A percentile compares a stretch with the other conserved stretches of the same genome.
These are phyloP conservation scores for Drosophila quadrilineata DNA, from an alignment of 1,140 invertebrate genomes.

Conservation along the genomic window DNA sequence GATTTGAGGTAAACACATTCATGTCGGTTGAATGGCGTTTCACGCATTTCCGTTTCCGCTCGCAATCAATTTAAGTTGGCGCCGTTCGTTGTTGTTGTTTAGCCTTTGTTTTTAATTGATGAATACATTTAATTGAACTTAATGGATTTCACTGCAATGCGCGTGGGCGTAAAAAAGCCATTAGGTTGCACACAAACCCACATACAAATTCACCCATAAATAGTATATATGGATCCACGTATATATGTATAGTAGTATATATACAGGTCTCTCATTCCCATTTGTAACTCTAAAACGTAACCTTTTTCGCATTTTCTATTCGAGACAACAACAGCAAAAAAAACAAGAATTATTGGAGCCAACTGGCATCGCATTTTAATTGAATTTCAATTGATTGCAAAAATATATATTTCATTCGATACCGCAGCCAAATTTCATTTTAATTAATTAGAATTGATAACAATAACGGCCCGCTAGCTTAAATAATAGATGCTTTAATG, in stretches of 20 bases:
- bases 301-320: constrained; percentile 20
- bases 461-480: constrained; percentile 51
- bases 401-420: constrained; percentile 64
- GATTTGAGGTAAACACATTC: background rate
- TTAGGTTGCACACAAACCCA: constrained; percentile 24
- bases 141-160: constrained; percentile 63
- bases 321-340: background rate
- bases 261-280: constrained; percentile 4
- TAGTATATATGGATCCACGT: background rate
- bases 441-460: constrained; percentile 78
- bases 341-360: constrained; percentile 31
- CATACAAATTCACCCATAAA: background rate
- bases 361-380: constrained; percentile 68
- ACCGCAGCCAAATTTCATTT: constrained; percentile 64
- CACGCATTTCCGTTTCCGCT: constrained; percentile 67
- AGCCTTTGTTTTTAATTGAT: constrained; percentile 73
- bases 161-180: constrained; percentile 37
- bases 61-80: constrained; percentile 65
- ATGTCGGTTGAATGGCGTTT: constrained; percentile 39
- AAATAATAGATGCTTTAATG: constrained; percentile 54
- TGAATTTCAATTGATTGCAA: constrained; percentile 79
- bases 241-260: background rate
- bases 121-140: constrained; percentile 78
- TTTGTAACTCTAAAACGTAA: constrained; percentile 31
- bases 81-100: constrained; percentile 51